Conservation (phyloP, 2,888 invertebrate genomes). For the Cephus spinipes region DNA sequence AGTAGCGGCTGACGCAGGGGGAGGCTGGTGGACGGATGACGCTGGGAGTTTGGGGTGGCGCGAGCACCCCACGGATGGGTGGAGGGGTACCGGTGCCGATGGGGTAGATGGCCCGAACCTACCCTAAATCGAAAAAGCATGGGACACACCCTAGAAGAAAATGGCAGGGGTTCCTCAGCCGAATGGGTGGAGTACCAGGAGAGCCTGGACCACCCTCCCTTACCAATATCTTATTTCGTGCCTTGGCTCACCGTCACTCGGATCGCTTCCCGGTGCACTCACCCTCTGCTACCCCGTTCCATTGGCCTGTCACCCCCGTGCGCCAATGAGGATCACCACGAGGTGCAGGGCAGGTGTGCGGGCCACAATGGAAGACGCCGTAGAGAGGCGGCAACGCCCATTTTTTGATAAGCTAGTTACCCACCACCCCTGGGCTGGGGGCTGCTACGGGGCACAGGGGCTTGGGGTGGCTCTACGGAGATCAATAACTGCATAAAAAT, state of each 20-base stretch:
- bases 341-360: slow-evolving; percentile 54
- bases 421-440: slow-evolving; percentile 47
- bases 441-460: slow-evolving; percentile 1
- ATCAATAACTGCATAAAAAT: slow-evolving; percentile 68
- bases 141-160: slow-evolving; percentile 60
- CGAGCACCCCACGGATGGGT: not conserved
- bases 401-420: slow-evolving; percentile 68
- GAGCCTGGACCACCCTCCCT: slow-evolving; percentile 21
- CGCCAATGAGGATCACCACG: slow-evolving; percentile 47
- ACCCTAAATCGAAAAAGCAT: slow-evolving; percentile 59
- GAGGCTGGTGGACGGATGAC: slow-evolving; percentile 7
- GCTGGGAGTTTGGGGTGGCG: slow-evolving; percentile 9
- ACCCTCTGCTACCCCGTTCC: slow-evolving; percentile 13
- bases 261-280: slow-evolving; percentile 20
- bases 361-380: slow-evolving; percentile 58
- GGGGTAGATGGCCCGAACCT: slow-evolving; percentile 45
- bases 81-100: slow-evolving; percentile 6
- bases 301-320: slow-evolving; percentile 21
- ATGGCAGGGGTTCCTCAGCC: slow-evolving; percentile 36
- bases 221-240: slow-evolving; percentile 51
- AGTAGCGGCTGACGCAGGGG: not conserved
- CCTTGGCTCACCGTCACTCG: slow-evolving; percentile 26
- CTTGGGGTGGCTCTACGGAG: slow-evolving; percentile 52
- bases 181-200: not conserved
- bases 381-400: slow-evolving; percentile 65